Evolutionary conservation across 2,888 invertebrate genomes (phyloP).

Genomic region (Papilio elwesi): DNA sequence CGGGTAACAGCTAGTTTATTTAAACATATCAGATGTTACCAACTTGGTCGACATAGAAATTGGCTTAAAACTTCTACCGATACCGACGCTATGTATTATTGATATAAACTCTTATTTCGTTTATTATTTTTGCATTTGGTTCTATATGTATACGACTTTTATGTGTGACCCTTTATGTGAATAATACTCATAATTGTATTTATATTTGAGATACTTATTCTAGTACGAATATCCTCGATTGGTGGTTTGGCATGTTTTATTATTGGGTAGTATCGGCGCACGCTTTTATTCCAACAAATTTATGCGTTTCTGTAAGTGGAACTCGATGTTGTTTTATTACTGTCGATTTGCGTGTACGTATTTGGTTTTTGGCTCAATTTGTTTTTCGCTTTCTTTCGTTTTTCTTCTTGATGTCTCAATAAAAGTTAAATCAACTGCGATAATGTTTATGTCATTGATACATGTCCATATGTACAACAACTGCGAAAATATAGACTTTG

Average conservation of each 20-base stretch:
- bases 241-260: not conserved
- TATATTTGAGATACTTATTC: not conserved
- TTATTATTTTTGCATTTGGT: too few relatives aligned
- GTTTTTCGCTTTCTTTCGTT: constrained; percentile 40
- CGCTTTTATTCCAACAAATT: constrained; percentile 29
- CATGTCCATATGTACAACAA: too few relatives aligned
- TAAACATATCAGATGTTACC: too few relatives aligned
- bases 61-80: too few relatives aligned
- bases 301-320: constrained; percentile 34
- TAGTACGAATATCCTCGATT: not conserved
- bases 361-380: constrained; percentile 41
- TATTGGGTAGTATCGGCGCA: not conserved
- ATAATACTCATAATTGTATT: not conserved
- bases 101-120: too few relatives aligned
- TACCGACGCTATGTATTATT: too few relatives aligned
- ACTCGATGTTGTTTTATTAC: constrained; percentile 38
- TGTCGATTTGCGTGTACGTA: constrained; percentile 45
- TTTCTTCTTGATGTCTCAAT: constrained; percentile 31
- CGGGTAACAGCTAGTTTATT: too few relatives aligned
- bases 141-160: too few relatives aligned
- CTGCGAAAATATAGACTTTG: too few relatives aligned
- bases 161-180: too few relatives aligned
- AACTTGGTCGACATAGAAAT: too few relatives aligned
- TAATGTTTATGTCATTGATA: too few relatives aligned
- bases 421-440: not conserved